Evolutionary conservation across 2,888 invertebrate genomes (phyloP), one percentile per base, ranked within the genome.

Genomic region (Patella pellucida): DNA sequence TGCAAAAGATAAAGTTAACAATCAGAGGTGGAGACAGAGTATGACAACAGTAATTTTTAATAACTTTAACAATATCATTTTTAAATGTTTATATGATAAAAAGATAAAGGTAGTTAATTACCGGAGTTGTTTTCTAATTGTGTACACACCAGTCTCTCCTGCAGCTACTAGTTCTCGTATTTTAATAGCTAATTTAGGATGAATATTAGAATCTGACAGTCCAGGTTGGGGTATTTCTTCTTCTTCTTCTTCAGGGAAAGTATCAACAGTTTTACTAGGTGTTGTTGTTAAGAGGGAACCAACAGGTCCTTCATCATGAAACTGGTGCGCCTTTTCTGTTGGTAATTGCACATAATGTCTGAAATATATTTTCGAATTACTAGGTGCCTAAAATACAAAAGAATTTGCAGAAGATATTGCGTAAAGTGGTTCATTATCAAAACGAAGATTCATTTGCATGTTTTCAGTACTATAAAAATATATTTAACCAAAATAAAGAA

Each of bases 301-400:
- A 3, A 41, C 27, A 7, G 41, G 70, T 41, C 75, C 52, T 23
- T 82, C 83, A 31, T 81, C 84, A 75, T 91, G 91, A 81, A 88
- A 90, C 81, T 90, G 89, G 75, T 91, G 91, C 7, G 90, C 90
- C 68, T 87, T 84, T 56, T 87, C 87, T 41, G 89, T 87, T 7
- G 91, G 91, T n/a, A 91, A 80, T 85, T 91, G 90, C 5, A 91
- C 86, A 80, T 90, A 91, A 79, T 81, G 89, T 78, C 90, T 90
- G 78, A 7, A 77, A 73, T 41, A 41, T 41, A 41, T 41, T 41
- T 41, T 5, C 7, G 41, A 41, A 5, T 23, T n/a, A 56, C 19
- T 27, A 69, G n/a, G 4, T 52, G 15, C n/a, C 23, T 1, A n/a
- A n/a, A 14, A 16, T 41, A 9, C 50, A 41, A 15, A 14, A 41